Conservation (phyloP, 2,888 invertebrate genomes). For the Dinocampus coccinellae region DNA sequence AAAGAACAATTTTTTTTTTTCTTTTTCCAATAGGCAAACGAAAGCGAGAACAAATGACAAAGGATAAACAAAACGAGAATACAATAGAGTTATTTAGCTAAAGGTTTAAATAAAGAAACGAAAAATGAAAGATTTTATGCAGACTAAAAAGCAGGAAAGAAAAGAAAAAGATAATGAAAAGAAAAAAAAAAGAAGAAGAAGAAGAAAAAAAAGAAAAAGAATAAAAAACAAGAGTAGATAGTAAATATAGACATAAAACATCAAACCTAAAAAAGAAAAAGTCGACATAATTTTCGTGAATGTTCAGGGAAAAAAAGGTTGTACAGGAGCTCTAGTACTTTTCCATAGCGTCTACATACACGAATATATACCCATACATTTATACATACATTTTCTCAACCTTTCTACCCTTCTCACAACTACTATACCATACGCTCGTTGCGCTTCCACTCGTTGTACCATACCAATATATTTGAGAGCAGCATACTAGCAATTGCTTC, state of each 20-base stretch:
- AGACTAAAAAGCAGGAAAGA: not conserved
- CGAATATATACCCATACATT: not conserved
- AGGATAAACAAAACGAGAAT: not conserved
- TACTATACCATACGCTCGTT: not conserved
- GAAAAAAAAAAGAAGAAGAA: not conserved
- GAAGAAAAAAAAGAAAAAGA: not conserved
- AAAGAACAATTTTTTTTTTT: not conserved
- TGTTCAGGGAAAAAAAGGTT: not conserved
- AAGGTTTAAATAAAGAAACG: not conserved
- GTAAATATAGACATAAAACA: not conserved
- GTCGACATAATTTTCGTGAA: not conserved
- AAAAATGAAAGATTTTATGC: not conserved
- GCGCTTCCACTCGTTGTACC: not conserved
- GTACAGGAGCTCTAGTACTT: not conserved
- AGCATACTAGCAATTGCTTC: not conserved
- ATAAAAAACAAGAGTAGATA: too few relatives aligned
- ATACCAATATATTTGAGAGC: not conserved
- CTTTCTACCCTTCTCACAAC: not conserved
- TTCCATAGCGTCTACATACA: not conserved
- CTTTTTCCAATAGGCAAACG: not conserved
- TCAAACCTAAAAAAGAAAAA: not conserved
- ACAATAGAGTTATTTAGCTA: not conserved
- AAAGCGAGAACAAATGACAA: not conserved
- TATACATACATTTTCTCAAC: not conserved
- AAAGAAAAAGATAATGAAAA: too few relatives aligned